Evolutionary conservation across 2,888 invertebrate genomes (phyloP), one percentile per base, ranked within the genome.

Genomic region (Xiphydria camelus): DNA sequence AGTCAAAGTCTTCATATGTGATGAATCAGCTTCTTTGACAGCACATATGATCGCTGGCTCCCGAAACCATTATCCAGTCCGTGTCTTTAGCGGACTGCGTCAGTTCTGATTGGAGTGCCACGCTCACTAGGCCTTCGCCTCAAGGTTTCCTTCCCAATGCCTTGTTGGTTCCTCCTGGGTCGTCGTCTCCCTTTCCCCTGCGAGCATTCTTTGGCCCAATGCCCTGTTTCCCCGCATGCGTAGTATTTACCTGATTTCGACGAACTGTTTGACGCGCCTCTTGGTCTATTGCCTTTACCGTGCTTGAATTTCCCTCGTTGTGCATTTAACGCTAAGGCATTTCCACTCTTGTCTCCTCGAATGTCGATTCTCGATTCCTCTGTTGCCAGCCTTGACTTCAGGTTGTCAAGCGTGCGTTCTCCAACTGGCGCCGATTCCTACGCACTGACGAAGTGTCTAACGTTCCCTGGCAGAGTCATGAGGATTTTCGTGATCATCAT

Each of bases 401-500:
- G 34, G 12, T 54, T 55, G 3, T 34, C 39, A 1, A 57, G 38
- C 3, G 41, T 58, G n/a, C 45, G 43, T 1, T 51, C 18, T 20
- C 15, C 42, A 12, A 17, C 25, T 21, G 40, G 23, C 5, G 46
- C 38, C 0, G 53, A 56, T 22, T 55, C 55, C 53, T 55, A 63
- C 1, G 53, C 59, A 10, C 52, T 55, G n/a, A 48, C 23, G 20
- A 63, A 62, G 39, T 63, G 49, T 23, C 48, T 49, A 23, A 48
- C 59, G 4, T 9, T 25, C 1, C 26, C 2, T 7, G 60, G 58
- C 4, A 58, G 23, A 1, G 59, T 56, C 48, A 54, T 53, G 4
- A 57, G 26, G 9, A 61, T 50, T 42, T 55, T 54, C n/a, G 53
- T 55, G 4, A 55, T 55, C 1, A 59, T 46, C 56, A 62, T 59